Percentiles rank a stretch among this genome's conserved stretches.
phyloP scores from a whole-genome alignment of 2,888 invertebrate species.

The Perdita meconis region DNA sequence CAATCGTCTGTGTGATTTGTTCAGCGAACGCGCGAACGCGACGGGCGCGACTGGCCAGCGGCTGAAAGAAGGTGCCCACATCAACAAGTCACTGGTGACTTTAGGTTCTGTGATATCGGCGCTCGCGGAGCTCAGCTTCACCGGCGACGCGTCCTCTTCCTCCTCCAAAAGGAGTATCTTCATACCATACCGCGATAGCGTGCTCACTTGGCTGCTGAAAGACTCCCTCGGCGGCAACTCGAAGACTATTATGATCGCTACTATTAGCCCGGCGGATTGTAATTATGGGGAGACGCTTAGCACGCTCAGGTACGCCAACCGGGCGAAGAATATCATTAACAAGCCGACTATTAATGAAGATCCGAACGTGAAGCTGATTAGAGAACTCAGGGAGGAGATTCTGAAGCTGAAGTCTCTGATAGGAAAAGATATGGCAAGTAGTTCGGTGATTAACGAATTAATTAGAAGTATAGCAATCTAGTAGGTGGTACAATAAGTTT shows the following conservation, averaged over 20 bases:
- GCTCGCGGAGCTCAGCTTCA: slow-evolving; percentile 88
- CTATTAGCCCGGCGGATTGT: slow-evolving; percentile 92
- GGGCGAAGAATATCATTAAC: slow-evolving; percentile 96
- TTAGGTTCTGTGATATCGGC: slow-evolving; percentile 95
- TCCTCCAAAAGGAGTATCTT: slow-evolving; percentile 86
- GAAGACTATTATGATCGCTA: slow-evolving; percentile 96
- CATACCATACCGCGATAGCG: slow-evolving; percentile 95
- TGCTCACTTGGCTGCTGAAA: slow-evolving; percentile 94
- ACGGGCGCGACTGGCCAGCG: slow-evolving; percentile 96
- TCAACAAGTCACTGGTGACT: slow-evolving; percentile 95
- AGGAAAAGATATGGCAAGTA: slow-evolving; percentile 87
- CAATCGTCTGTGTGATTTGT: slow-evolving; percentile 33
- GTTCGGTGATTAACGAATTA: too few species aligned
- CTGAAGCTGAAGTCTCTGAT: slow-evolving; percentile 91
- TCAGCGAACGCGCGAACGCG: slow-evolving; percentile 93
- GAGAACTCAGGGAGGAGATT: slow-evolving; percentile 94
- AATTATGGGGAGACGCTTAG: slow-evolving; percentile 95
- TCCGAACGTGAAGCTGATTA: slow-evolving; percentile 93
- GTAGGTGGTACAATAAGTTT: too few species aligned
- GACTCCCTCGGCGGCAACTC: slow-evolving; percentile 96
- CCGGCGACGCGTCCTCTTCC: slow-evolving; percentile 80
- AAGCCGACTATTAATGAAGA: slow-evolving; percentile 96
- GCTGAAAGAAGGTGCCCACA: slow-evolving; percentile 95
- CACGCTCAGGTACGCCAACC: slow-evolving; percentile 93
- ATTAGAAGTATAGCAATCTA: too few species aligned